These are phyloP conservation scores for Apogon hyalosoma DNA, from an alignment of 2,797 vertebrate species.

Conservation along the genomic window DNA sequence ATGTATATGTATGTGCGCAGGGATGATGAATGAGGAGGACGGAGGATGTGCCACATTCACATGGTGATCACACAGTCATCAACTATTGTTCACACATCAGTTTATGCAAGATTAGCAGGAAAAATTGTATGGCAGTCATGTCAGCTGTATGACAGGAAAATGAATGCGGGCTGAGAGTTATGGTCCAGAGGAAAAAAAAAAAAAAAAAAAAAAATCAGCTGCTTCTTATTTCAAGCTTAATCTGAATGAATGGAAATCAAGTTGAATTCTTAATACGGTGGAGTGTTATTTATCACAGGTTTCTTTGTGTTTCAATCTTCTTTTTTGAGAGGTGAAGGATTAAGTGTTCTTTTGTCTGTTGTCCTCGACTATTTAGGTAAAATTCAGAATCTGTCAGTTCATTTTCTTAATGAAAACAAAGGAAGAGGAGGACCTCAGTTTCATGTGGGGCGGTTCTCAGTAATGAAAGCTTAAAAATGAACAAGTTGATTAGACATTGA, in stretches of 20 bases:
- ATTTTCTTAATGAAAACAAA: no score
- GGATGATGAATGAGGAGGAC: conserved; percentile 65
- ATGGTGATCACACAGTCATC: conserved; percentile 61
- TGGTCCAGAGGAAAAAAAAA: not conserved
- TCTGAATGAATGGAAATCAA: no score
- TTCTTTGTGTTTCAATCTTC: not conserved
- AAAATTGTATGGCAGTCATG: conserved; percentile 37
- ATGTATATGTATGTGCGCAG: conserved; percentile 41
- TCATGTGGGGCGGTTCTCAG: no score
- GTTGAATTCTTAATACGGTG: no score
- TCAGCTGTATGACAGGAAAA: conserved; percentile 28
- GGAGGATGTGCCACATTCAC: conserved; percentile 65
- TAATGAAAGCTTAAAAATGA: no score
- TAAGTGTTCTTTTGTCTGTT: not conserved
- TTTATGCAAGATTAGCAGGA: conserved; percentile 51
- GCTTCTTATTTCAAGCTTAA: no score
- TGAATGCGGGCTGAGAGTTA: conserved; percentile 31
- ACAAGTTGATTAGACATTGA: no score
- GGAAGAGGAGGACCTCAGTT: no score
- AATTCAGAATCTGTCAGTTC: no score
- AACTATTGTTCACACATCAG: conserved; percentile 44
- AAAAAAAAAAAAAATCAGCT: no score
- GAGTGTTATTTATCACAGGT: no score
- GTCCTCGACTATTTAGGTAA: no score
- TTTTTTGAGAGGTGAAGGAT: not conserved